These are phyloP conservation scores for Eledone cirrhosa DNA, from an alignment of 2,888 invertebrate genomes.

Conservation along the genomic window DNA sequence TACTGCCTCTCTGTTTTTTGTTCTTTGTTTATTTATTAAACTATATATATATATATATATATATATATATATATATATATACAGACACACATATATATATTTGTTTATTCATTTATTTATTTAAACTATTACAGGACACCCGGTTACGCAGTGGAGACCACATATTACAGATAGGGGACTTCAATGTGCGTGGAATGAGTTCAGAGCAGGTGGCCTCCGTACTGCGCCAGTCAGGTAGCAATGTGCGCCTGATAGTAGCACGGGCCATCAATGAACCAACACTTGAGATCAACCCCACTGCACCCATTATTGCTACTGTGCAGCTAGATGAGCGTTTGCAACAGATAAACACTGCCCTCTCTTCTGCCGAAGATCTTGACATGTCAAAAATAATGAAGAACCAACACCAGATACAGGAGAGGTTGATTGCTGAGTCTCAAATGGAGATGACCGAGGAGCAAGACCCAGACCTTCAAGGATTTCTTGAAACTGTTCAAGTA, in stretches of 20 bases:
- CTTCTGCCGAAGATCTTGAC: not conserved
- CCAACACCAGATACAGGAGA: conserved; percentile 11
- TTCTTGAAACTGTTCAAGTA: conserved; percentile 29
- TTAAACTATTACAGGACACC: conserved; percentile 78
- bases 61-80: no score
- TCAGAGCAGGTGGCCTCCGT: conserved; percentile 95
- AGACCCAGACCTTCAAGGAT: not conserved
- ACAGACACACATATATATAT: no score
- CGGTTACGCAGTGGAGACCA: conserved; percentile 97
- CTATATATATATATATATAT: no score
- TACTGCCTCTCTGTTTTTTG: no score
- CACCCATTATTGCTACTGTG: conserved; percentile 89
- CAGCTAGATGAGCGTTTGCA: conserved; percentile 83
- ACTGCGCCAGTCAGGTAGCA: conserved; percentile 91
- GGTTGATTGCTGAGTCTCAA: conserved; percentile 4
- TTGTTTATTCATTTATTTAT: no score
- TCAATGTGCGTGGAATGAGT: conserved; percentile 94
- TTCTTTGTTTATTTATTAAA: no score
- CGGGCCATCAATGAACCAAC: conserved; percentile 69
- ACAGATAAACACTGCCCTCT: conserved; percentile 68
- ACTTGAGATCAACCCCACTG: conserved; percentile 69
- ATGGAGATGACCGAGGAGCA: not conserved
- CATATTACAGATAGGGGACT: conserved; percentile 86
- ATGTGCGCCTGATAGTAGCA: conserved; percentile 93
- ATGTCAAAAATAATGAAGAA: not conserved